Conservation (phyloP, 2,888 invertebrate genomes). For the Parnassius apollo region DNA sequence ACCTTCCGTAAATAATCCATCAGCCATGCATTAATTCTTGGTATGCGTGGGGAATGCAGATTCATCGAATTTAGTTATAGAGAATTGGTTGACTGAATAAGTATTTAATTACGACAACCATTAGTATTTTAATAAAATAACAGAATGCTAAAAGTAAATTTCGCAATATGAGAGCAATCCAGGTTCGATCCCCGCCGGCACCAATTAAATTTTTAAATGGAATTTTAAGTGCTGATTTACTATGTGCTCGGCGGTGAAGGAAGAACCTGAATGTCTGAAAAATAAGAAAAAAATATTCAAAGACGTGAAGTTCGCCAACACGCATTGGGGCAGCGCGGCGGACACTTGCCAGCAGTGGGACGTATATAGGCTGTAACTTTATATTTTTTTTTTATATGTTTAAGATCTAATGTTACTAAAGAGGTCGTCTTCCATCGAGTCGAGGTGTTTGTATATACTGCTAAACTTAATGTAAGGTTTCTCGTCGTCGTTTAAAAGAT, state of each 20-base stretch:
- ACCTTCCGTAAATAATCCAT: constrained; percentile 1
- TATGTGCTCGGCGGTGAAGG: no score
- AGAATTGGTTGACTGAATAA: not conserved
- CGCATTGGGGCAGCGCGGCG: no score
- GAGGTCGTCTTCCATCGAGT: not conserved
- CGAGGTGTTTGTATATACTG: not conserved
- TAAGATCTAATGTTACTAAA: not conserved
- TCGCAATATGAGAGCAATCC: no score
- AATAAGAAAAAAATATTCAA: no score
- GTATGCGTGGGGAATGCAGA: not conserved
- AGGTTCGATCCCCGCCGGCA: no score
- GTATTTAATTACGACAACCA: not conserved
- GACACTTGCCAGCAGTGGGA: no score
- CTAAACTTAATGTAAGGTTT: not conserved
- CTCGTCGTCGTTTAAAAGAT: no score
- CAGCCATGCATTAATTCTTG: constrained; percentile 5
- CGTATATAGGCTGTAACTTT: no score
- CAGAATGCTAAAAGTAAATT: not conserved
- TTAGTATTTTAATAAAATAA: not conserved
- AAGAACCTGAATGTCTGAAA: no score
- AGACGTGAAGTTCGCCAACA: no score
- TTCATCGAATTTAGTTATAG: not conserved
- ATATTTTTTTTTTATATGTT: not conserved
- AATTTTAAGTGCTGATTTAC: no score
- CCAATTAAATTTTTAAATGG: no score